Evolutionary conservation across 1,140 invertebrate species (phyloP).

Genomic region (Meloidogyne floridensis): DNA sequence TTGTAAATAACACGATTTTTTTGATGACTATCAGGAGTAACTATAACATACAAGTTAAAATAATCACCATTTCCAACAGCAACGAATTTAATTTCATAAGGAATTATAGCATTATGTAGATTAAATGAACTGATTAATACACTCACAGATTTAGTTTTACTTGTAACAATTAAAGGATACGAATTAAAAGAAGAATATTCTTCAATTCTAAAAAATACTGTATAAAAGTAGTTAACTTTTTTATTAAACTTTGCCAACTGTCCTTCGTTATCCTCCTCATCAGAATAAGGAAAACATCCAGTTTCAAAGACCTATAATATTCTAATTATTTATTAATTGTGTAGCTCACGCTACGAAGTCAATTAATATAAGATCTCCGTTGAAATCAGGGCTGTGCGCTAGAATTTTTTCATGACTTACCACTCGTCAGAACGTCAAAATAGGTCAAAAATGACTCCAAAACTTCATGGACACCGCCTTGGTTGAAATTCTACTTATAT

Average conservation of each 20-base stretch:
- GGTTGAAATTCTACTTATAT: no score
- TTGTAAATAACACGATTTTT: no score
- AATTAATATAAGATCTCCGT: no score
- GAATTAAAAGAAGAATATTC: neutral
- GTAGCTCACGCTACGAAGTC: no score
- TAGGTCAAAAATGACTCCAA: no score
- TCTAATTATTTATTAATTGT: no score
- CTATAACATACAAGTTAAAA: neutral
- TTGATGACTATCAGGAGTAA: no score
- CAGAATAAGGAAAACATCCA: constrained; percentile 31
- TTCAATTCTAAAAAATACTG: constrained; percentile 21
- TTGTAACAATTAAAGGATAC: constrained; percentile 26
- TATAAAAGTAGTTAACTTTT: constrained; percentile 11
- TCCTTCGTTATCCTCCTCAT: neutral
- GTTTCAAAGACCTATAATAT: constrained; percentile 35
- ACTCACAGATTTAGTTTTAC: constrained; percentile 37
- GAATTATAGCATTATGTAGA: neutral
- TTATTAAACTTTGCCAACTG: constrained; percentile 2
- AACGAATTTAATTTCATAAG: constrained; percentile 3
- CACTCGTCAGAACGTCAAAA: no score
- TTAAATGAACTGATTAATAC: constrained; percentile 25
- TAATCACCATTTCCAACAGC: constrained; percentile 12
- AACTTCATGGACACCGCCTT: no score
- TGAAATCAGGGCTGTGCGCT: no score
- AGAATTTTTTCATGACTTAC: no score